Base-by-base conservation (phyloP, 2,888 invertebrate species). In the Troides helena region DNA sequence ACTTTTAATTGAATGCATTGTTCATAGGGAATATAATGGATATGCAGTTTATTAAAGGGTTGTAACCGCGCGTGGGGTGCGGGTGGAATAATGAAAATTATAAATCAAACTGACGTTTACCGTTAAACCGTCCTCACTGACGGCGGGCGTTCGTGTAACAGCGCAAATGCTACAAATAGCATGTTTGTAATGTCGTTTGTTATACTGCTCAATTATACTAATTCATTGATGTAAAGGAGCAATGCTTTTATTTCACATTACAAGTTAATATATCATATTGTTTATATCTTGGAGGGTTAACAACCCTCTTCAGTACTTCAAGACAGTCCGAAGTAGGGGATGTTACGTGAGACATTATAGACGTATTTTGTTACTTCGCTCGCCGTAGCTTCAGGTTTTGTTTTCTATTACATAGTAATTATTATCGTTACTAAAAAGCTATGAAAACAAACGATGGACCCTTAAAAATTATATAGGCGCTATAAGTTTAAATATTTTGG, bases 51-150 rank as follows among this genome's bases (percentile, higher is more conserved):
- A 65, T 64, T 65, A 61, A 65, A 62, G 65, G 65, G 36, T 62
- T 36, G 62, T 65, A 46, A 66, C 57, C 57, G 39, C n/a, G 53
- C 14, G 39, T 18, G 50, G n/a, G 39, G 62, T 5, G 61, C 18
- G 53, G 10, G 61, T 56, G 39, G 39, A 25, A 62, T 69, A 69
- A 74, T 72, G 72, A 73, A 71, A 74, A 72, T 71, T 71, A 71
- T 73, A 74, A 74, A 75, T 75, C 71, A 74, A 74, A 69, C 71
- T 65, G 67, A 73, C 71, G 73, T 71, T 21, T 69, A 68, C 72
- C 74, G 72, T 57, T 70, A 71, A 73, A 74, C 75, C 75, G 65
- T 72, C 66, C 60, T 65, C 71, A 70, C 67, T 73, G 72, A 70
- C 71, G 63, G 60, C 63, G 60, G 23, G 68, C 64, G 36, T 39